These are phyloP conservation scores for Parelbella ahira DNA, from an alignment of 2,888 invertebrate genomes.

Conservation along the genomic window DNA sequence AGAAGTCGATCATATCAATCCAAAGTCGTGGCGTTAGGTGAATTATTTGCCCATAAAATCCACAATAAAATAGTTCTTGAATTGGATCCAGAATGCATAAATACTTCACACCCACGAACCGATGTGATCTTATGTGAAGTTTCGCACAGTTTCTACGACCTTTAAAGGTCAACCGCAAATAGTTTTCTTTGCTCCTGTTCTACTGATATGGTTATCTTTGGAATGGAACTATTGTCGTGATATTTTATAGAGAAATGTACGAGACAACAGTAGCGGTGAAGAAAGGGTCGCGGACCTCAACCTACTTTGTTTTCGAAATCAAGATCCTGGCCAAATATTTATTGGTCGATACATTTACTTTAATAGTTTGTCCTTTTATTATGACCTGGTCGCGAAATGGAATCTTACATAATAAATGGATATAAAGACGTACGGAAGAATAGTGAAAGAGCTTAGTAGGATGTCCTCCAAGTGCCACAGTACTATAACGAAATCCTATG, in stretches of 20 bases:
- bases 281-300: slow-evolving; percentile 1
- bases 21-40: slow-evolving; percentile 15
- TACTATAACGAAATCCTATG: too few species aligned
- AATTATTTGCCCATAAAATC: slow-evolving; percentile 17
- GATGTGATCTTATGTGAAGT: slow-evolving; percentile 23
- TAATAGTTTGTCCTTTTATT: too few species aligned
- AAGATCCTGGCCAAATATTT: too few species aligned
- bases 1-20: slow-evolving; percentile 14
- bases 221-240: slow-evolving; percentile 20
- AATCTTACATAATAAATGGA: too few species aligned
- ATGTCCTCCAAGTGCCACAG: too few species aligned
- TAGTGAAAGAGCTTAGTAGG: too few species aligned
- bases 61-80: slow-evolving; percentile 20
- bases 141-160: slow-evolving; percentile 22
- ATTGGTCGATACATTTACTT: too few species aligned
- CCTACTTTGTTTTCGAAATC: slow-evolving; percentile 8
- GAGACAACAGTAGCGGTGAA: slow-evolving; percentile 7
- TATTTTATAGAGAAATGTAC: slow-evolving; percentile 19
- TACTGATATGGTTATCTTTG: slow-evolving; percentile 24
- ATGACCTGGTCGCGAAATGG: too few species aligned
- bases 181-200: slow-evolving; percentile 25
- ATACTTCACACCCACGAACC: slow-evolving; percentile 23
- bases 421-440: too few species aligned
- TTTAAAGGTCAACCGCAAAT: slow-evolving; percentile 21
- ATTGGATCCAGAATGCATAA: slow-evolving; percentile 17